These are phyloP conservation scores for Desoria tigrina DNA, from an alignment of 2,888 invertebrate genomes.

Conservation along the genomic window DNA sequence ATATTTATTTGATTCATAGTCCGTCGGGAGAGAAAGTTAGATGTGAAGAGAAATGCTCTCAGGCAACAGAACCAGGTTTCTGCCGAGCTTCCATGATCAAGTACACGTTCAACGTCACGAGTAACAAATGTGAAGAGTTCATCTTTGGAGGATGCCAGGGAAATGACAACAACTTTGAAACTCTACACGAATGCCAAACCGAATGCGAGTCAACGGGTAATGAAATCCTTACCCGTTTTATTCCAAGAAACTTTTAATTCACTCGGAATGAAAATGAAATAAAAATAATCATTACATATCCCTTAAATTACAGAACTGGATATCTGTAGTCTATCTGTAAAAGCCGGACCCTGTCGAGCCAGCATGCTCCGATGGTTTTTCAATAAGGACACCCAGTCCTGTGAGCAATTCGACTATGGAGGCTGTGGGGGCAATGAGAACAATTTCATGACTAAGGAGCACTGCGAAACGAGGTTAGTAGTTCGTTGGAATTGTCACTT, in stretches of 20 bases:
- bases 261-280: too few species aligned
- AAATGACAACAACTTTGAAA: constrained; percentile 58
- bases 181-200: constrained; percentile 56
- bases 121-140: constrained; percentile 56
- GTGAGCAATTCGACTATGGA: constrained; percentile 69
- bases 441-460: constrained; percentile 76
- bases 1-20: too few species aligned
- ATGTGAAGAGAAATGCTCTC: constrained; percentile 54
- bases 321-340: constrained; percentile 75
- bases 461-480: constrained; percentile 68
- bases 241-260: too few species aligned
- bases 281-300: background rate
- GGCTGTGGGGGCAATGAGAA: constrained; percentile 82
- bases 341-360: constrained; percentile 63
- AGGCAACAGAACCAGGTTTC: constrained; percentile 49
- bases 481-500: background rate
- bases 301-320: too few species aligned
- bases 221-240: too few species aligned
- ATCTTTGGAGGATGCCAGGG: constrained; percentile 58
- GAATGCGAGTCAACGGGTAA: constrained; percentile 47
- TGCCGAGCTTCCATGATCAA: constrained; percentile 53
- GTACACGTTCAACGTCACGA: constrained; percentile 56
- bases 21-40: constrained; percentile 53
- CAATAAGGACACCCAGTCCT: constrained; percentile 74
- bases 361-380: constrained; percentile 68